Evolutionary conservation across 2,888 invertebrate genomes (phyloP), one percentile per base, ranked within the genome.

Genomic region (Caenorhabditis sinica): DNA sequence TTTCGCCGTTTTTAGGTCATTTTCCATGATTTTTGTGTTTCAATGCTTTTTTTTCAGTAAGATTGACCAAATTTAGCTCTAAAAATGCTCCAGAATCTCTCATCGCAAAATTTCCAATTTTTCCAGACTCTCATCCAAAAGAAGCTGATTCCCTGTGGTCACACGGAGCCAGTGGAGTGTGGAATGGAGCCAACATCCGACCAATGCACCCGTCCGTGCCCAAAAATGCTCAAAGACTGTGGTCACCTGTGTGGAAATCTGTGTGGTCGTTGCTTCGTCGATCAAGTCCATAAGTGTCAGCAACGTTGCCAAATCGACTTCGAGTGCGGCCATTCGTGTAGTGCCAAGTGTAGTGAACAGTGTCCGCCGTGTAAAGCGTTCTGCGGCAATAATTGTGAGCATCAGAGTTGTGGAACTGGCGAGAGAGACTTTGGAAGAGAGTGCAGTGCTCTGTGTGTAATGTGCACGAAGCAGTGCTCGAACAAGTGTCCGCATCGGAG

Each of bases 251-350:
- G 84, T 15, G 60, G 56, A n/a, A 40, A 80, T 40, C 20, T 11
- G 1, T 84, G 84, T 25, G 81, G 81, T 6, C 43, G 0, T 3
- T 84, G 84, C 49, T 80, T 45, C 65, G 30, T 49, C 49, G 60
- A 36, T 20, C 33, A 61, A 28, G 25, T 13, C 43, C 93, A 87
- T 33, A 23, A 49, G 17, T 87, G 87, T 63, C 68, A 76, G n/a
- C 40, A 94, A 87, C 93, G 93, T 23, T 96, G 95, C 93, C 93
- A 94, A 6, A 94, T 94, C 68, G 88, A 91, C 15, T 94, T 95
- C 82, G 94, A 95, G 63, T 95, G 95, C 92, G 95, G 95, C 40
- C 95, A 95, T 81, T 83, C 84, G 6, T 93, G 93, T 80, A 84
- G 83, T 3, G 73, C 85, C 25, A 89, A 86, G 17, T 93, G 93